Percentiles rank a stretch among this genome's conserved stretches.
Conservation (phyloP, 2,888 invertebrate genomes). For the Taphrorychus bicolor region DNA sequence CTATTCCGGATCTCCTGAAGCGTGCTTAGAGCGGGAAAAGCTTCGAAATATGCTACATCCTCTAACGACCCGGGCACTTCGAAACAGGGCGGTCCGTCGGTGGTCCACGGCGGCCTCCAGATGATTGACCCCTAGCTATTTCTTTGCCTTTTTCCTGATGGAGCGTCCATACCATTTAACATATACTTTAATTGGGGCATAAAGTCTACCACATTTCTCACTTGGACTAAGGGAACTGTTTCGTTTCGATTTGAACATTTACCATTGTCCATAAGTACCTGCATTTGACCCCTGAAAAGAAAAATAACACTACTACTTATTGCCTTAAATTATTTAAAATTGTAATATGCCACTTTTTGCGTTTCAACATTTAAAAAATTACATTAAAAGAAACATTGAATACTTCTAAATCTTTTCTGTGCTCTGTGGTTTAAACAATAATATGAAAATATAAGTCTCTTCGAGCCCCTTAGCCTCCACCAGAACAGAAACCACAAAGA, state of each 20-base stretch:
- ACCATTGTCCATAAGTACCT: constrained; percentile 77
- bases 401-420: too few species aligned
- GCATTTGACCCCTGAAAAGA: constrained; percentile 67
- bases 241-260: constrained; percentile 76
- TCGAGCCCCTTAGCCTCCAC: too few species aligned
- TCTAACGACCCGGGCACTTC: constrained; percentile 25
- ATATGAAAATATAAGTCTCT: too few species aligned
- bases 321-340: neutral
- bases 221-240: constrained; percentile 79
- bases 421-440: too few species aligned
- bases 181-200: constrained; percentile 90
- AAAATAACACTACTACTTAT: constrained; percentile 9
- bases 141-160: constrained; percentile 62
- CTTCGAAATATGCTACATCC: constrained; percentile 8
- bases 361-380: too few species aligned
- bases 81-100: constrained; percentile 30
- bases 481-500: too few species aligned
- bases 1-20: constrained; percentile 10
- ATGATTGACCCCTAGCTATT: constrained; percentile 68
- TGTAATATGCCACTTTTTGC: too few species aligned
- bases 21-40: neutral
- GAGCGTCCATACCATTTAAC: constrained; percentile 64
- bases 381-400: too few species aligned
- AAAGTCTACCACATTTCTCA: constrained; percentile 82
- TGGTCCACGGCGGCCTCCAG: constrained; percentile 53